Conservation (phyloP, 1,140 invertebrate genomes). For the Limonius californicus region DNA sequence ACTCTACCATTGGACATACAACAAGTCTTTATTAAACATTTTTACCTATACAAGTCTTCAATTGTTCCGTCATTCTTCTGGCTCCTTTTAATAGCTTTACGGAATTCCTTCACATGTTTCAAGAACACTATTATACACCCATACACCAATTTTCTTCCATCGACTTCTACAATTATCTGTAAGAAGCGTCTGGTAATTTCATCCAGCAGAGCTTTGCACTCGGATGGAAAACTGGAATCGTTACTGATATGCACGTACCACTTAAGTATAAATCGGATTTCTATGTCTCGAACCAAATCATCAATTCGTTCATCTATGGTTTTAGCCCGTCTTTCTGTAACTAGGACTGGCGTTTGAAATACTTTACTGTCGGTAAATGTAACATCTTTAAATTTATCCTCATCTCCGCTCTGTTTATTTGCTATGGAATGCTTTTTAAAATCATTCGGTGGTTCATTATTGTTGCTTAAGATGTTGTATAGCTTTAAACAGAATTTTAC, state of each 20-base stretch:
- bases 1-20: too few species aligned
- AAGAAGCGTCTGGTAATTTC: constrained; percentile 34
- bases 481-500: constrained; percentile 10
- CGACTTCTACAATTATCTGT: constrained; percentile 32
- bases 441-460: too few species aligned
- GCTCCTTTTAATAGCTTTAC: constrained; percentile 50
- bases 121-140: constrained; percentile 50
- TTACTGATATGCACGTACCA: constrained; percentile 42
- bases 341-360: neutral
- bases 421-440: neutral
- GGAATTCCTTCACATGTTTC: constrained; percentile 55
- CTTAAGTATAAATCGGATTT: constrained; percentile 39
- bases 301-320: constrained; percentile 30
- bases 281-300: constrained; percentile 35
- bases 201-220: constrained; percentile 37
- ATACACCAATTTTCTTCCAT: constrained; percentile 36
- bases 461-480: neutral
- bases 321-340: neutral
- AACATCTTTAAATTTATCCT: constrained; percentile 4
- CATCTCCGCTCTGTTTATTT: neutral
- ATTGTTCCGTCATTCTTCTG: constrained; percentile 45
- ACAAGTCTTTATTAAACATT: neutral
- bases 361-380: neutral
- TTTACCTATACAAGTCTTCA: constrained; percentile 44
- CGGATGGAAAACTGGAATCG: constrained; percentile 36